Conservation (phyloP, 2,888 invertebrate genomes). For the Ctena decussata region DNA sequence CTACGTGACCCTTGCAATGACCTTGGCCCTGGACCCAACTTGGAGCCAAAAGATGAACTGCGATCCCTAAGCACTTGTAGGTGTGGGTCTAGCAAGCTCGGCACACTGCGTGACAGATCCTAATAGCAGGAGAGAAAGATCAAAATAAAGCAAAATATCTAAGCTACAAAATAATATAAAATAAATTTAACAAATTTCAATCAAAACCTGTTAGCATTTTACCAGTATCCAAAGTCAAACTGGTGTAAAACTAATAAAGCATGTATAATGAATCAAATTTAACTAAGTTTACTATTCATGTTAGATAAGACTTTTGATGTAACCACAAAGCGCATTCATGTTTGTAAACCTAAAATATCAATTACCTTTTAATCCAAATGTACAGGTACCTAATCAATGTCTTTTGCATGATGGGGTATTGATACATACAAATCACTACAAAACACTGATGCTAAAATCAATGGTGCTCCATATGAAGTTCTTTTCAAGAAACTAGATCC, state of each 20-base stretch:
- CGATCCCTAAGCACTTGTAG: constrained; percentile 65
- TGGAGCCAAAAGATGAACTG: constrained; percentile 72
- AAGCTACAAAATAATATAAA: background rate
- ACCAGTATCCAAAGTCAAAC: background rate
- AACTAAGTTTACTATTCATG: background rate
- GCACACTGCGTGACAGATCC: constrained; percentile 73
- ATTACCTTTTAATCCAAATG: background rate
- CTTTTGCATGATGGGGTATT: too few relatives aligned
- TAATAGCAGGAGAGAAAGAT: constrained; percentile 20
- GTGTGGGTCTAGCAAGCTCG: constrained; percentile 71
- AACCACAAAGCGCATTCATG: background rate
- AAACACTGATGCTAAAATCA: background rate
- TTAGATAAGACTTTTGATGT: background rate
- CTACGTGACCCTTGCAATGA: constrained; percentile 58
- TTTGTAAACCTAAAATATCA: background rate
- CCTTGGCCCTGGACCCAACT: constrained; percentile 56
- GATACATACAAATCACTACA: background rate
- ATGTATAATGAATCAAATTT: background rate
- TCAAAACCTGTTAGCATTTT: background rate
- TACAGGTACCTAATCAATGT: too few relatives aligned
- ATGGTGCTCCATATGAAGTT: too few relatives aligned
- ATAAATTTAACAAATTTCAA: background rate
- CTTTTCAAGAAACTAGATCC: background rate
- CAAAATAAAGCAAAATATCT: background rate
- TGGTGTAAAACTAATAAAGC: background rate